phyloP scores from a whole-genome alignment of 2,113 vertebrate species.

The Nycticebus coucang region DNA sequence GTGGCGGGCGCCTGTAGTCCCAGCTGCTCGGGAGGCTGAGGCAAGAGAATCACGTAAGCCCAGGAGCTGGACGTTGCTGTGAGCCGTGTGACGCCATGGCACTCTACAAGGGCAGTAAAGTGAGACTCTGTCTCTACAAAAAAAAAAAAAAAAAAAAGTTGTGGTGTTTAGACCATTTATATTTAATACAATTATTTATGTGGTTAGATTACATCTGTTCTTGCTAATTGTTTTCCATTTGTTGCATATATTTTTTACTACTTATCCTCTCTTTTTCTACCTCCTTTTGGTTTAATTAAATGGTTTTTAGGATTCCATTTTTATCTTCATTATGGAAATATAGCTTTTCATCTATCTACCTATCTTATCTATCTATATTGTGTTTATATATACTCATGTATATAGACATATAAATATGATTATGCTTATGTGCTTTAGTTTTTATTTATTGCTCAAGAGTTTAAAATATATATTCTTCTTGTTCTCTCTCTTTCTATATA shows the following conservation, averaged over 20 bases:
- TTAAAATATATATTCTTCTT: background rate
- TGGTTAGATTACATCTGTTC: background rate
- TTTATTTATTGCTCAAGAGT: background rate
- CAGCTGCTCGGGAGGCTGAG: no score
- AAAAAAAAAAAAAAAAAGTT: background rate
- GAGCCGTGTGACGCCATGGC: no score
- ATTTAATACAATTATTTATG: background rate
- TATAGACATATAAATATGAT: background rate
- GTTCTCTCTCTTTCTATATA: background rate
- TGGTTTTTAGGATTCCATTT: background rate
- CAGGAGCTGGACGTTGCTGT: no score
- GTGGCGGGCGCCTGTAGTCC: no score
- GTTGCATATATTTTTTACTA: background rate
- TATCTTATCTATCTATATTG: background rate
- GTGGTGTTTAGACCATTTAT: background rate
- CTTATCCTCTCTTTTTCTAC: background rate
- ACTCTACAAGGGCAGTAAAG: no score
- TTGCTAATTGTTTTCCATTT: background rate
- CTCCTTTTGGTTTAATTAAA: background rate
- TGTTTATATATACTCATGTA: background rate
- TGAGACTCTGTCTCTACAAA: no score
- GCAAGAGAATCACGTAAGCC: no score
- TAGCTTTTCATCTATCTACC: background rate
- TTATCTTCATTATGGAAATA: background rate
- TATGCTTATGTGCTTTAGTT: background rate